Evolutionary conservation across 2,113 vertebrate species (phyloP).

Genomic region (Sminthopsis crassicaudata): DNA sequence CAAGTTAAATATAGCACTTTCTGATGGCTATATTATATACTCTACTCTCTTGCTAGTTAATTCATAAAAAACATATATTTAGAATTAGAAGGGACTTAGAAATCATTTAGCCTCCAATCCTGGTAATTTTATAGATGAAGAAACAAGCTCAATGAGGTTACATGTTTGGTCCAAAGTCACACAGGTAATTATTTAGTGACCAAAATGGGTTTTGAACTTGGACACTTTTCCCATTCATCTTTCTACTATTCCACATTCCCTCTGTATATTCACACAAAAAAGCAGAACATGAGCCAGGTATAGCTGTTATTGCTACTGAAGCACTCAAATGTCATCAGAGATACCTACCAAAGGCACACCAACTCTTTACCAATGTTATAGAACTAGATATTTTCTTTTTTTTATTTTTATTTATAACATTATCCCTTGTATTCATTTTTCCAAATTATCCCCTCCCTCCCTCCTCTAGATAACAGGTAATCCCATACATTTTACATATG

Average conservation of each 20-base stretch:
- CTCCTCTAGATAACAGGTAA: too few relatives aligned
- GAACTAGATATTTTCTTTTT: too few relatives aligned
- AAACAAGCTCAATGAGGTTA: neutral
- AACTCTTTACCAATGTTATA: neutral
- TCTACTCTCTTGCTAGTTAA: neutral
- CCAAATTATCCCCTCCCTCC: too few relatives aligned
- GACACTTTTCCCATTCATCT: neutral
- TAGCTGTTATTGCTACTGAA: neutral
- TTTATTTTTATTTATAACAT: too few relatives aligned
- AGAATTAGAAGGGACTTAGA: neutral
- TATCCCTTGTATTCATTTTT: too few relatives aligned
- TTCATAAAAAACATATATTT: neutral
- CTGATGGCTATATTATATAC: neutral
- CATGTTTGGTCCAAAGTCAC: neutral
- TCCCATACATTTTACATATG: too few relatives aligned
- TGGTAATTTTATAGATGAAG: neutral
- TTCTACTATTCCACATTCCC: neutral
- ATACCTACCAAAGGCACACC: neutral
- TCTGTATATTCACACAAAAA: neutral
- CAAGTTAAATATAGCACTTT: neutral
- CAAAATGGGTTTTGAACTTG: neutral
- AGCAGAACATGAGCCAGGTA: neutral
- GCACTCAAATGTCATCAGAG: neutral
- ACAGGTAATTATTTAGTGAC: too few relatives aligned
- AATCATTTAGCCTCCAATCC: neutral